Evolutionary conservation across 1,140 invertebrate species (phyloP), one percentile per base, ranked within the genome.

Genomic region (Ectropis grisescens): DNA sequence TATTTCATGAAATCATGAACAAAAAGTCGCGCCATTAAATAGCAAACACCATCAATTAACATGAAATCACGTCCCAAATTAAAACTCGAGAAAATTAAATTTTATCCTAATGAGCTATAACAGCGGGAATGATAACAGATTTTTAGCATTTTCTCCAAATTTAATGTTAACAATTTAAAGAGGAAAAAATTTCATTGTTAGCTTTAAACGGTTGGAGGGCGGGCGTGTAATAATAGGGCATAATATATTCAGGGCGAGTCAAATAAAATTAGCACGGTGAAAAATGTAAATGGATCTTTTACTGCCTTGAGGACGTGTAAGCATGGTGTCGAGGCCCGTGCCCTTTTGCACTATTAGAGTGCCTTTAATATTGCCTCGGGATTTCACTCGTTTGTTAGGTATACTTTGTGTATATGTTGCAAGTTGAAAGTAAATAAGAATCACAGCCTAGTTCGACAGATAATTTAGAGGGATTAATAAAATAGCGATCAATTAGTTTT

Each of bases 261-360:
- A 80, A 78, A 81, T 78, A 76, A 81, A 81, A 80, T 80, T 75
- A 80, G 75, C 62, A 76, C 69, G 70, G 59, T 78, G 65, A 81
- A 81, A 81, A 78, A 81, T 81, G 70, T 81, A 74, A 78, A 72
- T 70, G 70, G 57, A 54, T 59, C 58, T 68, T 70, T 76, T 71
- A 71, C 56, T 54, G 57, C 52, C 59, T 53, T 45, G 58, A 61
- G 54, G 62, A 75, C 75, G 72, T 76, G 71, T 67, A 75, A 75
- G 71, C 58, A 70, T 76, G 8, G 8, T 19, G 16, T 19, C n/a
- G n/a, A n/a, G n/a, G n/a, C n/a, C n/a, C n/a, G n/a, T n/a, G n/a
- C n/a, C n/a, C n/a, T n/a, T n/a, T n/a, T n/a, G n/a, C n/a, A n/a
- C n/a, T n/a, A n/a, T n/a, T n/a, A n/a, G n/a, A n/a, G n/a, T n/a